Evolutionary conservation across 92 coral and sea anemone species (phyloP).

Genomic region (Meandrina meandrites): DNA sequence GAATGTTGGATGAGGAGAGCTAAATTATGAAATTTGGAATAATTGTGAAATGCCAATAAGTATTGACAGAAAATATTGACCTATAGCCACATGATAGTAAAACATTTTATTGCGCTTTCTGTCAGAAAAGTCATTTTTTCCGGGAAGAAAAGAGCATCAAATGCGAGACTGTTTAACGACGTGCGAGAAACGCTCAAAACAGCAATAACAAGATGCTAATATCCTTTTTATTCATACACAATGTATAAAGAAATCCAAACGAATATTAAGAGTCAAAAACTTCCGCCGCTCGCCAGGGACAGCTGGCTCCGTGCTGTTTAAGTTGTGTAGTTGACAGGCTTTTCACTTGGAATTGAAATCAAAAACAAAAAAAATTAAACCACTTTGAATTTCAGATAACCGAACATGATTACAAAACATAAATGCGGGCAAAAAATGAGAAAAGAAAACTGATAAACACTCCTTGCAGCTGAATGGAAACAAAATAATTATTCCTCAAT

Average conservation of each 20-base stretch:
- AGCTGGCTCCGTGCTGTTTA: conserved; percentile 19
- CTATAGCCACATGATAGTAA: not conserved
- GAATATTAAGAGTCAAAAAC: not conserved
- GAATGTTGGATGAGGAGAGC: not conserved
- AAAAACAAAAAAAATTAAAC: not conserved
- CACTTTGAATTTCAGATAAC: not conserved
- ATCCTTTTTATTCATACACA: not conserved
- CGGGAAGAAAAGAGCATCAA: not conserved
- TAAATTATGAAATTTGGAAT: not conserved
- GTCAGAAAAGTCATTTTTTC: not conserved
- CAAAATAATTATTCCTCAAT: conserved; percentile 10
- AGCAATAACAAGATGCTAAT: not conserved
- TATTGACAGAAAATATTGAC: not conserved
- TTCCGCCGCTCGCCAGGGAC: not conserved
- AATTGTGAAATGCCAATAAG: not conserved
- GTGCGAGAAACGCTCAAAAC: not conserved
- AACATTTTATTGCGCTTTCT: not conserved
- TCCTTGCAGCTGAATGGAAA: not conserved
- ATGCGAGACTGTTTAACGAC: not conserved
- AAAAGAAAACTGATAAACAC: not conserved
- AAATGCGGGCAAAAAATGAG: not conserved
- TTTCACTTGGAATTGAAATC: not conserved
- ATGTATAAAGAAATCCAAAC: not conserved
- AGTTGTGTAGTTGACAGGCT: conserved; percentile 4
- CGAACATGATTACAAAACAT: not conserved